These are phyloP conservation scores for Caiman crocodilus DNA, from an alignment of 2,797 vertebrate genomes.

Conservation along the genomic window DNA sequence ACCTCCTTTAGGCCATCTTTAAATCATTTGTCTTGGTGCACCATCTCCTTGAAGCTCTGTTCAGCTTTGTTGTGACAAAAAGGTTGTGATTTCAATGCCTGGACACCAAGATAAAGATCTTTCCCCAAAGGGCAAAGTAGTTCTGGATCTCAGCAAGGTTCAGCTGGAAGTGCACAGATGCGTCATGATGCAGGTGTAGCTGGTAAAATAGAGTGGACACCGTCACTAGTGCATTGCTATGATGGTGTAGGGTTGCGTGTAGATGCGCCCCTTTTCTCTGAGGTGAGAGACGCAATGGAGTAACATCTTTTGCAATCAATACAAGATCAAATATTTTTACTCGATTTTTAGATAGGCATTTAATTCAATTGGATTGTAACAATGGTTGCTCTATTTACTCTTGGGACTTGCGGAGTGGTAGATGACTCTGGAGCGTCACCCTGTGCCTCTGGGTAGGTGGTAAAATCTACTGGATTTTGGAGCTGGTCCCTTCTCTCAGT, in stretches of 20 bases:
- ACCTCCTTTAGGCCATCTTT: not conserved
- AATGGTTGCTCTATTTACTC: no score
- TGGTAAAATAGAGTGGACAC: not conserved
- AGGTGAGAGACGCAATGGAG: not conserved
- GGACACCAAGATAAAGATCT: not conserved
- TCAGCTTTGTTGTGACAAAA: no score
- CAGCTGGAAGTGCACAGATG: not conserved
- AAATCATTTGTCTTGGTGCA: rapidly evolving
- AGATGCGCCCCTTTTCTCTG: not conserved
- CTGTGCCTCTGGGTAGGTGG: not conserved
- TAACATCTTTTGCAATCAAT: not conserved
- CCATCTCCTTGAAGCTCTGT: not conserved
- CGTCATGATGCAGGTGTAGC: rapidly evolving
- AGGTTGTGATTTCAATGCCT: rapidly evolving
- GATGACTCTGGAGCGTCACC: not conserved
- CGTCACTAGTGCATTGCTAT: no score
- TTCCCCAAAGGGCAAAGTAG: not conserved
- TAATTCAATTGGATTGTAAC: not conserved
- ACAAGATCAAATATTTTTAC: not conserved
- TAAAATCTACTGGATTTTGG: not conserved
- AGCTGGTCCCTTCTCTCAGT: not conserved
- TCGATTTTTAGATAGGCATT: not conserved
- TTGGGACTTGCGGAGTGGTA: not conserved
- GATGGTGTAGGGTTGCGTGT: not conserved
- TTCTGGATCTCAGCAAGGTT: not conserved